A percentile compares a stretch with the other conserved stretches of the same genome.
These are phyloP conservation scores for Parazoanthus swiftii DNA, from an alignment of 92 coral and sea anemone species.

Conservation along the genomic window DNA sequence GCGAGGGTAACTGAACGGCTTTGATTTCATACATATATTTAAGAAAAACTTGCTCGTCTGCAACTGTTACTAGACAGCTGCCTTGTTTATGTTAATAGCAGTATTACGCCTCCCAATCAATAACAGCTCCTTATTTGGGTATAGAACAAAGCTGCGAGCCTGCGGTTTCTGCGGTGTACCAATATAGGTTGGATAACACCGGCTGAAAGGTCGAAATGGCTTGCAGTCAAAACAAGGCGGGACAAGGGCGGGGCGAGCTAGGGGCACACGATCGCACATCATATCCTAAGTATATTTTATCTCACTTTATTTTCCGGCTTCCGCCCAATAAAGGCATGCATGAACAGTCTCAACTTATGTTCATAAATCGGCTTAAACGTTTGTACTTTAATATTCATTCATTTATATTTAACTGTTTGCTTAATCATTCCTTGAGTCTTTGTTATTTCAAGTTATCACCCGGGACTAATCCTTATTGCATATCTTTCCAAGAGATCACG, in stretches of 20 bases:
- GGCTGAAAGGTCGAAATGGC: background rate
- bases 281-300: background rate
- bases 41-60: too few species aligned
- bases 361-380: background rate
- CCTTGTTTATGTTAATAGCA: too few species aligned
- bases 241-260: background rate
- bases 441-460: background rate
- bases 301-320: background rate
- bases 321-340: slow-evolving; percentile 35
- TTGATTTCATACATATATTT: too few species aligned
- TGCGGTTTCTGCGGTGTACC: background rate
- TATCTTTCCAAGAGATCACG: background rate
- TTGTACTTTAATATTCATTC: background rate
- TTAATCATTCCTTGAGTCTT: background rate
- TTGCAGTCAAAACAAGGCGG: background rate
- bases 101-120: too few species aligned
- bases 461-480: background rate
- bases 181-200: background rate
- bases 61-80: too few species aligned
- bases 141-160: too few species aligned
- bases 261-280: background rate
- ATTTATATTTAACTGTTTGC: background rate
- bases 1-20: too few species aligned
- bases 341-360: background rate
- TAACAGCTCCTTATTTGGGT: too few species aligned